Base-by-base conservation (phyloP, 2,888 invertebrate genomes). In the Hoplodrina ambigua region DNA sequence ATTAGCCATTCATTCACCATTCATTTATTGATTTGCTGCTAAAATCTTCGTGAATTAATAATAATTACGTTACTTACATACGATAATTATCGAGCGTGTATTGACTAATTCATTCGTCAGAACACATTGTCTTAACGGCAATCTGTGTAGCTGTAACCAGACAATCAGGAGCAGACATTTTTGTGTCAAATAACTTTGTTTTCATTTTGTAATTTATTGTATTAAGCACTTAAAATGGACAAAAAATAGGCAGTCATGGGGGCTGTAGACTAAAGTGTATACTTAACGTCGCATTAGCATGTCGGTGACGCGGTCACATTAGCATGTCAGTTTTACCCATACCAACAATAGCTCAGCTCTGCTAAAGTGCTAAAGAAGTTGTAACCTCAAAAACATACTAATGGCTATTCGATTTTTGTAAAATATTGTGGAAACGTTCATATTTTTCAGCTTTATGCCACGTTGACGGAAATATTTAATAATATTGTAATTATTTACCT, bases 21-120 rank as follows among this genome's bases (percentile, higher is more conserved):
- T 69, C 11, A 46, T 13, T 53, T 50, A 52, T 33, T 33, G 30
- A 71, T 44, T 11, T 30, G 52, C 17, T 33, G 15, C 17, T 44
- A 67, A 67, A 52, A 30, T 13, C 1, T 30, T 25, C 19, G 30
- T 6, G 41, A 13, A 13, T 37, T 46, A 54, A 19, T 46, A 46
- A 4, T 46, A 46, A 44, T 44, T 44, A 15, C 6, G 17, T 17
- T 17, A 17, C 1, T 46, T 17, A 17, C 11, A 17, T 46, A 46
- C 33, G 13, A 46, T 41, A 25, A 15, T 70, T 41, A 15, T 25
- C 37, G 46, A 25, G 44, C 1, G 10, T 19, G 0, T 15, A 25
- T 52, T 41, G 19, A 65, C 30, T 15, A 41, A 19, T 6, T 11
- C 19, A 46, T 68, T 67, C 20, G 54, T 20, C 8, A 33, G 17